Percentiles rank a stretch among this genome's conserved stretches.
Evolutionary conservation across 2,797 vertebrate species (phyloP).

Genomic region (Gambelia wislizenii): DNA sequence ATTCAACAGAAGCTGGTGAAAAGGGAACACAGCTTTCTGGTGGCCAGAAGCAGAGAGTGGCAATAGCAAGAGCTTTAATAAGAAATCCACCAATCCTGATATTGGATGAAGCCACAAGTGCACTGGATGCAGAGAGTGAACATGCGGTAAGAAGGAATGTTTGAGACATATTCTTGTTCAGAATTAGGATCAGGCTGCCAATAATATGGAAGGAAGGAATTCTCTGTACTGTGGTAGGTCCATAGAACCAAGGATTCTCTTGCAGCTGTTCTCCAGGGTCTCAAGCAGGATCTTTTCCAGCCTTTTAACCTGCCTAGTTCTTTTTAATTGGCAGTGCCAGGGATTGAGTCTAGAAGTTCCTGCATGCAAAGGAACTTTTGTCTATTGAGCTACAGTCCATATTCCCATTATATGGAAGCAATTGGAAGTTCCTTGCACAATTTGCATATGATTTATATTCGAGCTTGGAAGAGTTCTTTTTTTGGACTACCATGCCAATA

Average conservation of each 20-base stretch:
- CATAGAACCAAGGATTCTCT: background rate
- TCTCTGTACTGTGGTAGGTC: background rate
- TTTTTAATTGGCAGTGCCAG: background rate
- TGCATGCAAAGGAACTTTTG: background rate
- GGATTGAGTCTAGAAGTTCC: background rate
- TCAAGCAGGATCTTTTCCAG: background rate
- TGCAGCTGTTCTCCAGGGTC: too few relatives aligned
- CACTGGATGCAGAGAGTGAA: slow-evolving; percentile 94
- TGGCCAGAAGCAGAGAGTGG: slow-evolving; percentile 96
- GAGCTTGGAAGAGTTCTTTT: background rate
- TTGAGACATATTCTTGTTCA: background rate
- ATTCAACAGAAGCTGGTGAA: slow-evolving; percentile 87
- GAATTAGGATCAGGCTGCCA: background rate
- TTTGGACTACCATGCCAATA: background rate
- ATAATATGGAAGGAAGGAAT: background rate
- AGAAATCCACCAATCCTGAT: slow-evolving; percentile 89
- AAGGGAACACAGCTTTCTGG: slow-evolving; percentile 95
- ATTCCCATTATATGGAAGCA: background rate
- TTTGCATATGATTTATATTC: too few relatives aligned
- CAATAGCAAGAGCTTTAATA: slow-evolving; percentile 93
- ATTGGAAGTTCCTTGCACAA: background rate
- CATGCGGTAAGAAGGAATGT: slow-evolving; percentile 82
- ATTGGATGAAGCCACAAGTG: slow-evolving; percentile 95
- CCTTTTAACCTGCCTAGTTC: too few relatives aligned
- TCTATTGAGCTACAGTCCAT: background rate